Conservation (phyloP, 2,113 vertebrate species). For the Salvelinus alpinus region DNA sequence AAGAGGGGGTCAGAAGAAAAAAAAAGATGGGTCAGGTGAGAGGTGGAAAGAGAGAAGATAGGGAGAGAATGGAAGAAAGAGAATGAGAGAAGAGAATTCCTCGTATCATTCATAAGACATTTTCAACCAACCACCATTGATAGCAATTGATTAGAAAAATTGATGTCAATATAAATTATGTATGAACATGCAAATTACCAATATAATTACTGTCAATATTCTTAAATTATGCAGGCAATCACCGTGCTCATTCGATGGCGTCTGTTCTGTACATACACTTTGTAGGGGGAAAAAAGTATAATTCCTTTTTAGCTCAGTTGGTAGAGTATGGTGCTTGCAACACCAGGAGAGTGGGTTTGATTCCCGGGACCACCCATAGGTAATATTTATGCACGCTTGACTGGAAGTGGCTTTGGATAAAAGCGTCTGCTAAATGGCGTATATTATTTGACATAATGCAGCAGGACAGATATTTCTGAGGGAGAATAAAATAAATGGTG, state of each 20-base stretch:
- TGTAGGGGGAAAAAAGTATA: background rate
- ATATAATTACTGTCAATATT: slow-evolving; percentile 48
- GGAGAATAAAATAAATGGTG: background rate
- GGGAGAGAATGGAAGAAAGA: slow-evolving; percentile 30
- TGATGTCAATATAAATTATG: slow-evolving; percentile 39
- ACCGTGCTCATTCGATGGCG: slow-evolving; percentile 7
- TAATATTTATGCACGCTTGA: no score
- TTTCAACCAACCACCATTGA: slow-evolving; percentile 43
- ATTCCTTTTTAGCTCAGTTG: background rate
- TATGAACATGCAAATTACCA: slow-evolving; percentile 36
- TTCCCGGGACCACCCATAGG: no score
- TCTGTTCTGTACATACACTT: slow-evolving; percentile 32
- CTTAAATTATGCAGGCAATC: slow-evolving; percentile 27
- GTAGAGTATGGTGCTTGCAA: no score
- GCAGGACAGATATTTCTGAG: background rate
- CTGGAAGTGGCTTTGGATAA: no score
- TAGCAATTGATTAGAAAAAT: slow-evolving; percentile 40
- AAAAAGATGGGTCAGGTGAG: no score
- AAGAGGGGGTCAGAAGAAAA: no score
- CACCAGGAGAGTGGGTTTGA: no score
- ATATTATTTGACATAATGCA: no score
- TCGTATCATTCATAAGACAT: slow-evolving; percentile 24
- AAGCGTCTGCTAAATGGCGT: no score
- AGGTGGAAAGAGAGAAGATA: background rate
- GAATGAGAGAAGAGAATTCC: background rate